Evolutionary conservation across 2,888 invertebrate species (phyloP).

Genomic region (Lathronympha strigana): DNA sequence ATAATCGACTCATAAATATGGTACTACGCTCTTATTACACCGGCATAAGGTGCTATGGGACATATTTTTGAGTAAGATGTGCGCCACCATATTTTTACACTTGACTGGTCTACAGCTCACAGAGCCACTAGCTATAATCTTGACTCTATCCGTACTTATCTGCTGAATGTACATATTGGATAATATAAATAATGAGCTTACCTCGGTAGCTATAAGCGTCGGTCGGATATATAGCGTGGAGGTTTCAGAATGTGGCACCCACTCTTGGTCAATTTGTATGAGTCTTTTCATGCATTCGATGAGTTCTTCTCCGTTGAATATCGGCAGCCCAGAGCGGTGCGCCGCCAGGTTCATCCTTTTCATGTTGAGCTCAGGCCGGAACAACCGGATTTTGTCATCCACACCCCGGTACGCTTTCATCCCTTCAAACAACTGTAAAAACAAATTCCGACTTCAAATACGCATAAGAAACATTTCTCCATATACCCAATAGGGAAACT

Average conservation of each 20-base stretch:
- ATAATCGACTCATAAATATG: no score
- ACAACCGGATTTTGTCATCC: slow-evolving; percentile 96
- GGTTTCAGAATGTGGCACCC: slow-evolving; percentile 96
- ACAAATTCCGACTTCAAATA: slow-evolving; percentile 26
- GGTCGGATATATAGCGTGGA: slow-evolving; percentile 98
- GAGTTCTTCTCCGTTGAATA: slow-evolving; percentile 94
- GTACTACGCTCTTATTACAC: no score
- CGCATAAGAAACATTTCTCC: slow-evolving; percentile 26
- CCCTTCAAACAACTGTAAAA: slow-evolving; percentile 96
- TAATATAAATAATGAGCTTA: slow-evolving; percentile 81
- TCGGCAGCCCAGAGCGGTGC: slow-evolving; percentile 92
- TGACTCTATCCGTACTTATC: no score
- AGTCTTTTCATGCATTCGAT: slow-evolving; percentile 93
- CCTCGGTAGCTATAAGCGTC: slow-evolving; percentile 98
- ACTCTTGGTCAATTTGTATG: slow-evolving; percentile 96
- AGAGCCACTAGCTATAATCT: no score
- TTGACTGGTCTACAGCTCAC: no score
- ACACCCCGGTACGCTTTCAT: slow-evolving; percentile 98
- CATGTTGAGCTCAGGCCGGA: slow-evolving; percentile 98
- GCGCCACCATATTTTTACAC: no score
- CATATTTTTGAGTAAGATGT: no score
- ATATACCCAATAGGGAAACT: slow-evolving; percentile 34
- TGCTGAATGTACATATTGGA: not conserved
- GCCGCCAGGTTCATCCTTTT: slow-evolving; percentile 95
- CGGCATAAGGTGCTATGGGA: no score